phyloP scores from a whole-genome alignment of 2,113 vertebrate species.

The Silurus asotus region DNA sequence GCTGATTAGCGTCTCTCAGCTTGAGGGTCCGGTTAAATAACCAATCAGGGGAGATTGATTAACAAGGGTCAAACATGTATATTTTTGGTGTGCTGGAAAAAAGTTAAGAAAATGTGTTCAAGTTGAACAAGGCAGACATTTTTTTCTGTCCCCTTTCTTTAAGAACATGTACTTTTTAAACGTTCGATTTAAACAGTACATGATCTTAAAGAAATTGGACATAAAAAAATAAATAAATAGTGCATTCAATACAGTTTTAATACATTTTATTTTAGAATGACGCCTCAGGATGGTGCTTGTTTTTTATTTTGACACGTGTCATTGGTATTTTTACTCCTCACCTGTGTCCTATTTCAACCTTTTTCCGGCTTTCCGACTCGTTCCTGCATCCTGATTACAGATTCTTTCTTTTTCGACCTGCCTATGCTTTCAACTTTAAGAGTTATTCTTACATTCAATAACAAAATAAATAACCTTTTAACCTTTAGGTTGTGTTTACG shows the following conservation, averaged over 20 bases:
- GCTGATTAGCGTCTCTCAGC: constrained; percentile 30
- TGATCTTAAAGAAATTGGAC: too few relatives aligned
- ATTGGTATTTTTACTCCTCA: background rate
- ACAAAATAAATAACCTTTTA: background rate
- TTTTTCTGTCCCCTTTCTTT: too few relatives aligned
- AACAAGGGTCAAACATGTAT: constrained; percentile 14
- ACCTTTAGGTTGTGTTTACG: background rate
- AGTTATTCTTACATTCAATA: background rate
- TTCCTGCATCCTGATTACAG: background rate
- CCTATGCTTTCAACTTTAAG: background rate
- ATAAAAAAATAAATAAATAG: too few relatives aligned
- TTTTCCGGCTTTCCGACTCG: background rate
- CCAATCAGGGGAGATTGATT: constrained; percentile 35
- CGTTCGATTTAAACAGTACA: too few relatives aligned
- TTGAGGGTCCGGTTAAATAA: constrained; percentile 26
- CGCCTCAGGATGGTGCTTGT: background rate
- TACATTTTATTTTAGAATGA: too few relatives aligned
- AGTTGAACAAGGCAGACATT: background rate
- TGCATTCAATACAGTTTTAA: background rate
- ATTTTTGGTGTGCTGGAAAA: background rate
- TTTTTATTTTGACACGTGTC: background rate
- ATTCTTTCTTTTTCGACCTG: background rate
- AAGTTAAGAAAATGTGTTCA: background rate
- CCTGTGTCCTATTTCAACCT: background rate
- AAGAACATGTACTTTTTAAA: too few relatives aligned